Base-by-base conservation (phyloP, 2,888 invertebrate species). In the Alsophila aescularia region DNA sequence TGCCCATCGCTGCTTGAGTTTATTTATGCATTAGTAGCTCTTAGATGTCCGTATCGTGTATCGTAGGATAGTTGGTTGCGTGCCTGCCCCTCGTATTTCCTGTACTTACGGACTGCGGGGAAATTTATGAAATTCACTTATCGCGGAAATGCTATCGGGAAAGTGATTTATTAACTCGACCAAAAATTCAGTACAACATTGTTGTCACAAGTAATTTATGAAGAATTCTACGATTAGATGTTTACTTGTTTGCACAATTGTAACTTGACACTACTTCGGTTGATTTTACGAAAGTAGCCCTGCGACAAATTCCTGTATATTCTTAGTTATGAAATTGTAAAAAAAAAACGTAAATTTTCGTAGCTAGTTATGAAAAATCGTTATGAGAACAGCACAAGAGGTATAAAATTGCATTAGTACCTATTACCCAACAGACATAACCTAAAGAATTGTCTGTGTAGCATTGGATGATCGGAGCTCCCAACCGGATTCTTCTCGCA, bases 131-230 rank as follows among this genome's bases (percentile, higher is more conserved):
- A 87, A 87, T 83, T 75, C 79, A 73, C 73, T 58, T 73, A 81
- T 81, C 84, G 82, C 82, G 88, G 80, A 88, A 90, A 83, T 78
- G 71, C 64, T 69, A 72, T 58, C 71, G 87, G 75, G 90, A 90
- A 90, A 90, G 89, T 88, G 86, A 87, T 87, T 89, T 87, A 88
- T 82, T 83, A 81, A 85, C 73, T 77, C 73, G 69, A 81, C 81
- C 83, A 71, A 85, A 87, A 87, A 81, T 79, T 75, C 54, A 65
- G 64, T 62, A 67, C 18, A 18, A 18, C 5, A 4, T 4, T 18
- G 18, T 18, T 18, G 18, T 24, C 8, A 56, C 52, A 18, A 59
- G 47, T 50, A 42, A 52, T 45, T 40, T 32, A 44, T 13, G 35
- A 21, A 45, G 18, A 45, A 44, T 43, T n/a, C 2, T 5, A 6